These are phyloP conservation scores for Chionis minor DNA, from an alignment of 2,113 vertebrate genomes.

Conservation along the genomic window DNA sequence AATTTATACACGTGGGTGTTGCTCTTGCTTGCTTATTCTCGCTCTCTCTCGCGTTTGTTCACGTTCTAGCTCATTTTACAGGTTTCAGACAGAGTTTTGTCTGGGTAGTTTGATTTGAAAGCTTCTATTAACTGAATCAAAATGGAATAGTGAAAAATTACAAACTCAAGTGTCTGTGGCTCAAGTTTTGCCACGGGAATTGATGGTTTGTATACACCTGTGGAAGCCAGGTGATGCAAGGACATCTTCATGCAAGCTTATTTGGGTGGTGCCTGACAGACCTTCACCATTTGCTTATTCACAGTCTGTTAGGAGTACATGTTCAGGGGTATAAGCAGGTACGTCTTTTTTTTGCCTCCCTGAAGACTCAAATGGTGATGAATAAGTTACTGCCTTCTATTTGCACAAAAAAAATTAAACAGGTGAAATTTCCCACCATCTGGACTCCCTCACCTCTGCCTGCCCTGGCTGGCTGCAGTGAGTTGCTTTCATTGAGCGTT, in stretches of 20 bases:
- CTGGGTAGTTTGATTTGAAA: background rate
- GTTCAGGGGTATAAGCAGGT: background rate
- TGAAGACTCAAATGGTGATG: background rate
- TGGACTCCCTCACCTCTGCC: background rate
- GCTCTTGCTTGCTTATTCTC: background rate
- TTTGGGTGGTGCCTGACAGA: background rate
- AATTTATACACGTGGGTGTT: rapidly evolving
- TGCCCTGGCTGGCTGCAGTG: background rate
- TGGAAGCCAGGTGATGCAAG: background rate
- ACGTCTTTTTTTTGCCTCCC: background rate
- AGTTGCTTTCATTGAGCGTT: background rate
- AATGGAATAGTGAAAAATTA: background rate
- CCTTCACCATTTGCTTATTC: background rate
- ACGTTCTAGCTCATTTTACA: background rate
- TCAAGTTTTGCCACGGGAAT: background rate
- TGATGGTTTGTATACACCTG: background rate
- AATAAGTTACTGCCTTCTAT: background rate
- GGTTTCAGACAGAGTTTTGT: background rate
- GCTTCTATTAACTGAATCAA: background rate
- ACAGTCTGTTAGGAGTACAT: background rate
- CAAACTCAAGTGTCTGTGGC: background rate
- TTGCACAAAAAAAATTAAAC: background rate
- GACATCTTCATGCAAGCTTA: background rate
- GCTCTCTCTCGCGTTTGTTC: rapidly evolving
- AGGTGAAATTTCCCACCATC: background rate